phyloP scores from a whole-genome alignment of 2,113 vertebrate genomes.

The Triplophysa dalaica region DNA sequence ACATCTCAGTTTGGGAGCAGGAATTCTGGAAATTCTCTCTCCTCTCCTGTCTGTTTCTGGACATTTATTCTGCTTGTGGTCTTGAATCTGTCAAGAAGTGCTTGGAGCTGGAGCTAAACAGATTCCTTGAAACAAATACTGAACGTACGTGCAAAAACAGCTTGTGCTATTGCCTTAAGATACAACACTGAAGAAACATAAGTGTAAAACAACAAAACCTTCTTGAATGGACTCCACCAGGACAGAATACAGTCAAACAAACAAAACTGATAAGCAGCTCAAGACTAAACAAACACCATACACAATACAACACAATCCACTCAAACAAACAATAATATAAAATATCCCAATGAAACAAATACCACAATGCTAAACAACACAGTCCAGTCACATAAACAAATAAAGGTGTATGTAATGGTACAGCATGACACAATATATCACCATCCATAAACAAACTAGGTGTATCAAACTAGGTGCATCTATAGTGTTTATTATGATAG shows the following conservation, averaged over 20 bases:
- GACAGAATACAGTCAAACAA: background rate
- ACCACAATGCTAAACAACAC: background rate
- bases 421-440: too few species aligned
- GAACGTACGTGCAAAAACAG: background rate
- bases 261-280: background rate
- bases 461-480: too few species aligned
- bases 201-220: background rate
- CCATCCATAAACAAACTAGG: background rate
- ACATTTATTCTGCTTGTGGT: conserved; percentile 1
- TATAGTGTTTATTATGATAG: too few species aligned
- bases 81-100: conserved; percentile 25
- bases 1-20: conserved; percentile 4
- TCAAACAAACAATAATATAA: background rate
- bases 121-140: conserved; percentile 20
- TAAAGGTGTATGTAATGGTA: too few species aligned
- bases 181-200: too few species aligned
- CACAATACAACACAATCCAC: background rate
- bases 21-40: conserved; percentile 32
- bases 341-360: background rate
- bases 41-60: background rate
- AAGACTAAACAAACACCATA: background rate
- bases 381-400: background rate
- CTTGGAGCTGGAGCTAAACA: conserved; percentile 27
- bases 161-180: background rate
- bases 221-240: background rate